phyloP scores from a whole-genome alignment of 2,888 invertebrate genomes.

The Chloroclysta siterata region DNA sequence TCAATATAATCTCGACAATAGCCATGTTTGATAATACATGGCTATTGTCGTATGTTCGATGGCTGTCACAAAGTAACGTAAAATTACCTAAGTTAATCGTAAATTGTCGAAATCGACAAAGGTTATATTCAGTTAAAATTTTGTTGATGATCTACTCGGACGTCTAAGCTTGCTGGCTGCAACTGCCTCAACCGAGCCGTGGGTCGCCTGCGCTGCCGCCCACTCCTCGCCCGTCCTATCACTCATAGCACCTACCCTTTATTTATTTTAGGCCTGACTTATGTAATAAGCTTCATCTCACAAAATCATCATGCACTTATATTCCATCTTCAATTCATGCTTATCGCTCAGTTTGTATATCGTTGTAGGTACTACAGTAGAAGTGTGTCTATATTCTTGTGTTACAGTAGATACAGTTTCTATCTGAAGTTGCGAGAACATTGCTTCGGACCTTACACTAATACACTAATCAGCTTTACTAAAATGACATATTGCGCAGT shows the following conservation, averaged over 20 bases:
- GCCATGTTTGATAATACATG: background rate
- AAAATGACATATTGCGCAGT: slow-evolving; percentile 18
- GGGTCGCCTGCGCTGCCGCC: slow-evolving; percentile 77
- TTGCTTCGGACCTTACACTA: slow-evolving; percentile 51
- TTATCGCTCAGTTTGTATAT: slow-evolving; percentile 68
- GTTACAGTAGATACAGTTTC: slow-evolving; percentile 41
- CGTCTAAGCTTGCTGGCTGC: slow-evolving; percentile 71
- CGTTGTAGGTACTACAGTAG: slow-evolving; percentile 65
- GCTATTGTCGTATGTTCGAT: too few species aligned
- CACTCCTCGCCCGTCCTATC: slow-evolving; percentile 61
- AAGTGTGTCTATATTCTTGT: slow-evolving; percentile 58
- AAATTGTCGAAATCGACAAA: background rate
- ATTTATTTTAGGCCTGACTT: slow-evolving; percentile 65
- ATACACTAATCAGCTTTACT: slow-evolving; percentile 29
- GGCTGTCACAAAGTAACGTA: slow-evolving; percentile 41
- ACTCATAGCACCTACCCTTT: slow-evolving; percentile 62
- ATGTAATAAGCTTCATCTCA: slow-evolving; percentile 62
- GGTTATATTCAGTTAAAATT: slow-evolving; percentile 2
- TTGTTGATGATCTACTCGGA: slow-evolving; percentile 51
- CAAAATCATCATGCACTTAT: slow-evolving; percentile 67
- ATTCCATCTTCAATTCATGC: slow-evolving; percentile 62
- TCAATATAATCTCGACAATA: background rate
- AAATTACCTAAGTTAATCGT: slow-evolving; percentile 6
- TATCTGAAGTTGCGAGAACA: slow-evolving; percentile 54
- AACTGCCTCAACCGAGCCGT: slow-evolving; percentile 79